These are phyloP conservation scores for Champsocephalus gunnari DNA, from an alignment of 2,797 vertebrate species.

Conservation along the genomic window DNA sequence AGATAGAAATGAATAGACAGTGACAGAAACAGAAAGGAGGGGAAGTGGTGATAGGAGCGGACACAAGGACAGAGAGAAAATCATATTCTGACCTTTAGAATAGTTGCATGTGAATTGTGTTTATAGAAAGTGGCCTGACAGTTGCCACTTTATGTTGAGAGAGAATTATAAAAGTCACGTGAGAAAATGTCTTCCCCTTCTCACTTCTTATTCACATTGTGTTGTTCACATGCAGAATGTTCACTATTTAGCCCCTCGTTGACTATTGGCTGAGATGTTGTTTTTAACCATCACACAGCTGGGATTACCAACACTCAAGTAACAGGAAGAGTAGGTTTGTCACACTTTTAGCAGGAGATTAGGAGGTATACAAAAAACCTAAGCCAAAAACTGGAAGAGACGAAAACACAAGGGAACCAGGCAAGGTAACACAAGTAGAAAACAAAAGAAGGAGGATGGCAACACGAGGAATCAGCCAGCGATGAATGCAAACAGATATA, in stretches of 20 bases:
- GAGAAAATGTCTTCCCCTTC: background rate
- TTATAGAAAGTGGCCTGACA: background rate
- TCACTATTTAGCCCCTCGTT: background rate
- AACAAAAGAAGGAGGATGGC: too few relatives aligned
- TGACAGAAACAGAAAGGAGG: background rate
- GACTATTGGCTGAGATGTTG: background rate
- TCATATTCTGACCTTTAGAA: background rate
- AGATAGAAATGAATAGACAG: slow-evolving; percentile 19
- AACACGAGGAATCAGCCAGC: too few relatives aligned
- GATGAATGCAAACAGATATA: too few relatives aligned
- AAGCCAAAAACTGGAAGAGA: too few relatives aligned
- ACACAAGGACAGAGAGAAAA: background rate
- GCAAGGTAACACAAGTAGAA: too few relatives aligned
- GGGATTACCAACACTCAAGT: background rate
- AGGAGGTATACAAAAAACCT: too few relatives aligned
- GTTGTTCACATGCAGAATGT: background rate
- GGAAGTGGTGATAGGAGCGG: background rate
- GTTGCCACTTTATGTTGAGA: background rate
- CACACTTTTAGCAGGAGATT: too few relatives aligned
- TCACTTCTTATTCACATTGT: background rate
- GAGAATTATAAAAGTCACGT: background rate
- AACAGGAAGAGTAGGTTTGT: background rate
- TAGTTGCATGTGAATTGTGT: background rate
- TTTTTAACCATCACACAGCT: background rate
- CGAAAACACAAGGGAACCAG: too few relatives aligned